These are phyloP conservation scores for Ploceus nigricollis DNA, from an alignment of 2,113 vertebrate genomes.

Conservation along the genomic window DNA sequence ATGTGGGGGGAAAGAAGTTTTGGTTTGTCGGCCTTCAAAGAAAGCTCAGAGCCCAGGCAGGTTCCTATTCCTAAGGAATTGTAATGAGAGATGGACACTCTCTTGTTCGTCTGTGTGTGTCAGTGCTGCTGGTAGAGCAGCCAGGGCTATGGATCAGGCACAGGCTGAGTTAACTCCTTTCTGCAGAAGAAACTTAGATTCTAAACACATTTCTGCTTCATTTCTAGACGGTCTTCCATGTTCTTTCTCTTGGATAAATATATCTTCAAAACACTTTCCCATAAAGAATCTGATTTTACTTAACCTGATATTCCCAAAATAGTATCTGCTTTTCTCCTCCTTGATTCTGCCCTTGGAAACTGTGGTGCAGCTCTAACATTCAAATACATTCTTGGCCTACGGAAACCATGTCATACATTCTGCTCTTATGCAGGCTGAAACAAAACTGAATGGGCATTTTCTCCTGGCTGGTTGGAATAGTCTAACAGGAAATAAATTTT, in stretches of 20 bases:
- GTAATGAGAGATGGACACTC: neutral
- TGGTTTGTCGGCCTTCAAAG: neutral
- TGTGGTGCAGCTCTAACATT: neutral
- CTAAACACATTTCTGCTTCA: neutral
- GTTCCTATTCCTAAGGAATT: neutral
- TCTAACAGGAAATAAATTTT: neutral
- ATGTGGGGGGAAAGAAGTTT: neutral
- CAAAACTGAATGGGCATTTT: neutral
- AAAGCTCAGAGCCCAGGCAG: neutral
- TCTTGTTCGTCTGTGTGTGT: neutral
- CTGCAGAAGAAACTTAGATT: neutral
- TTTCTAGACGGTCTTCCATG: neutral
- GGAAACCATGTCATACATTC: neutral
- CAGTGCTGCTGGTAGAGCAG: neutral
- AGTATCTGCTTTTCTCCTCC: neutral
- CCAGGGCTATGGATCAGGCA: neutral
- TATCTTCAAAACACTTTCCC: neutral
- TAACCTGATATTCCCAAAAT: neutral
- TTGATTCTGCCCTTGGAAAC: neutral
- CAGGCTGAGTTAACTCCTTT: neutral
- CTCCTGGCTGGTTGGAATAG: neutral
- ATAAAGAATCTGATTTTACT: neutral
- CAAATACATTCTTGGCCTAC: fast-evolving
- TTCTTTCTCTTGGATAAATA: neutral
- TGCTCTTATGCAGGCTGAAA: neutral